Evolutionary conservation across 2,888 invertebrate species (phyloP), one percentile per base, ranked within the genome.

Genomic region (Harpalus rubripes): DNA sequence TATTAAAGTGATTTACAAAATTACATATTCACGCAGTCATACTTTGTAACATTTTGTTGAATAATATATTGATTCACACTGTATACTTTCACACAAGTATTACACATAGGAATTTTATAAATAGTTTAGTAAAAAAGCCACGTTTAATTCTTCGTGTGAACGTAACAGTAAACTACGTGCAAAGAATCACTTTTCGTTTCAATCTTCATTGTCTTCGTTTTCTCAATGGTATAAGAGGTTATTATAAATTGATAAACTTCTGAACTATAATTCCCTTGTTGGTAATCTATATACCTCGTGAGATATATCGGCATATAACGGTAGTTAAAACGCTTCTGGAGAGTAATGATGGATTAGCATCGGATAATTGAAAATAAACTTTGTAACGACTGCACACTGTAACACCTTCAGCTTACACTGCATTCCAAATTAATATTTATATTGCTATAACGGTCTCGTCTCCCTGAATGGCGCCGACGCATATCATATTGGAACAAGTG

Each of bases 141-240:
- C 68, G 68, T 68, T 68, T 68, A n/a, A 39, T 32, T 26, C 26
- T 68, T 32, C 68, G 32, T 68, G 68, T 68, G 63, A 63, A 52
- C 44, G 4, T 52, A 52, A 52, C 44, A 52, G 44, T 52, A 52
- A 8, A 52, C 12, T 52, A 52, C 44, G 44, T 52, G 44, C 44
- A 52, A 52, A 7, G 44, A 52, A 52, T 52, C 44, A 52, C 44
- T 52, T 52, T 32, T 52, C 44, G 44, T 52, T 52, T 52, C 44
- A 52, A 52, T 8, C 12, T 52, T 52, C 44, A 44, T 44, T 52
- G 44, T 52, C 44, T 52, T 52, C 44, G 44, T 52, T 52, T 52
- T 52, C 44, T 10, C 44, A 52, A 52, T 52, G 44, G 10, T 52
- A 52, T 52, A 52, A 5, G 44, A 52, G 44, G 44, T 12, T 12